Conservation (phyloP, 2,888 invertebrate species). For the Acrobasis consociella region DNA sequence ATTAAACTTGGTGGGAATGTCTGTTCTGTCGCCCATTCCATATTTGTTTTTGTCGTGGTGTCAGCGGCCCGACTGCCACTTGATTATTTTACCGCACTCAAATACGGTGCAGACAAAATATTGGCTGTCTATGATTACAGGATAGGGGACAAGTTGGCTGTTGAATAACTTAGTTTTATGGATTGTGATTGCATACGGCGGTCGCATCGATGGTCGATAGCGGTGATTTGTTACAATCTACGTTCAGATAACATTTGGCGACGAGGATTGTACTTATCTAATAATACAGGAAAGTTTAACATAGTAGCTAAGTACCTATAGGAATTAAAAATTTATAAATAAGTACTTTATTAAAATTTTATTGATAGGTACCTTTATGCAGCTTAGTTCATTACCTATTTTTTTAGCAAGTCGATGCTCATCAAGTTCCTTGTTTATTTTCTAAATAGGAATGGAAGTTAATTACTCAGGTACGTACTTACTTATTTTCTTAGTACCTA, state of each 20-base stretch:
- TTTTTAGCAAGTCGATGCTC: no score
- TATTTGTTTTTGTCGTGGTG: constrained; percentile 48
- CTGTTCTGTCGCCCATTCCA: constrained; percentile 45
- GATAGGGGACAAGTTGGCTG: constrained; percentile 33
- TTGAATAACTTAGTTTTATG: constrained; percentile 45
- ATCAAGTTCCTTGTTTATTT: no score
- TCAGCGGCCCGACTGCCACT: constrained; percentile 27
- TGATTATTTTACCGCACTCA: constrained; percentile 38
- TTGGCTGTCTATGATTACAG: constrained; percentile 36
- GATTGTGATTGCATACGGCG: constrained; percentile 39
- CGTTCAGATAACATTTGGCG: constrained; percentile 4
- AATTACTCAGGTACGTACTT: no score
- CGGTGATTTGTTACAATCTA: constrained; percentile 29
- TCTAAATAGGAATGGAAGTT: no score
- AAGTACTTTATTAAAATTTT: no score
- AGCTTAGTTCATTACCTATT: no score
- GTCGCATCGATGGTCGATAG: constrained; percentile 31
- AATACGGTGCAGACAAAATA: constrained; percentile 35
- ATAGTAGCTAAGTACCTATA: no score
- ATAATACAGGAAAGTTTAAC: no score
- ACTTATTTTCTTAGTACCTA: no score
- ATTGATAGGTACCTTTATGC: no score
- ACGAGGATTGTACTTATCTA: not conserved
- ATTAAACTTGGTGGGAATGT: constrained; percentile 49
- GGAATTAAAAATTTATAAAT: no score